These are phyloP conservation scores for Melipona bicolor DNA, from an alignment of 2,888 invertebrate species.

Conservation along the genomic window DNA sequence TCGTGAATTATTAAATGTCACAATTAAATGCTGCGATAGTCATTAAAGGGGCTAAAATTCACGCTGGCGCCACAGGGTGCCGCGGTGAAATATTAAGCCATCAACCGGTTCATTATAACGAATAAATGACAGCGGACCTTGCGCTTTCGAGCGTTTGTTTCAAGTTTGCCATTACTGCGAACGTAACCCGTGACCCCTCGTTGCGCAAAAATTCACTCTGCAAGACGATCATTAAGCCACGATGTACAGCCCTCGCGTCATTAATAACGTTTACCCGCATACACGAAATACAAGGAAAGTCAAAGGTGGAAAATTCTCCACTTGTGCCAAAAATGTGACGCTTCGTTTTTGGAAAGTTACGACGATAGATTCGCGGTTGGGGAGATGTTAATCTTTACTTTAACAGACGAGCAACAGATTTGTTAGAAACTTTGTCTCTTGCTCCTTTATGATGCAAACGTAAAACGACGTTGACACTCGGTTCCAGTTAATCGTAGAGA, in stretches of 20 bases:
- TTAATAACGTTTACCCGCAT: neutral
- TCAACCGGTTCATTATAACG: slow-evolving; percentile 52
- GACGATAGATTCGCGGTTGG: no score
- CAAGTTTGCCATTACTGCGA: slow-evolving; percentile 25
- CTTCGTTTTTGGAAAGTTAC: neutral
- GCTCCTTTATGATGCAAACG: neutral
- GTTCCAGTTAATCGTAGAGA: neutral
- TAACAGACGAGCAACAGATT: neutral
- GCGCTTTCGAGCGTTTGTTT: slow-evolving; percentile 50
- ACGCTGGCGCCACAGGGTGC: slow-evolving; percentile 41
- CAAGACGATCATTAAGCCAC: slow-evolving; percentile 15
- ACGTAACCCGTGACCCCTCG: slow-evolving; percentile 28
- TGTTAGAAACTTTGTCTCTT: no score
- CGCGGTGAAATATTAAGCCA: slow-evolving; percentile 69
- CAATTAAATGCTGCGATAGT: slow-evolving; percentile 68
- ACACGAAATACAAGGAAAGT: neutral
- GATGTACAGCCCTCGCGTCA: neutral
- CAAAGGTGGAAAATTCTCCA: neutral
- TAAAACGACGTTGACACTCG: neutral
- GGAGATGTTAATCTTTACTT: neutral
- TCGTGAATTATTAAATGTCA: slow-evolving; percentile 70
- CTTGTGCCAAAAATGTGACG: neutral
- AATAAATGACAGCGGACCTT: slow-evolving; percentile 63
- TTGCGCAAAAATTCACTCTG: slow-evolving; percentile 38
- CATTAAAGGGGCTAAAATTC: slow-evolving; percentile 66